A percentile compares a stretch with the other conserved stretches of the same genome.
phyloP scores from a whole-genome alignment of 2,888 invertebrate genomes.

The Pelosia muscerda region DNA sequence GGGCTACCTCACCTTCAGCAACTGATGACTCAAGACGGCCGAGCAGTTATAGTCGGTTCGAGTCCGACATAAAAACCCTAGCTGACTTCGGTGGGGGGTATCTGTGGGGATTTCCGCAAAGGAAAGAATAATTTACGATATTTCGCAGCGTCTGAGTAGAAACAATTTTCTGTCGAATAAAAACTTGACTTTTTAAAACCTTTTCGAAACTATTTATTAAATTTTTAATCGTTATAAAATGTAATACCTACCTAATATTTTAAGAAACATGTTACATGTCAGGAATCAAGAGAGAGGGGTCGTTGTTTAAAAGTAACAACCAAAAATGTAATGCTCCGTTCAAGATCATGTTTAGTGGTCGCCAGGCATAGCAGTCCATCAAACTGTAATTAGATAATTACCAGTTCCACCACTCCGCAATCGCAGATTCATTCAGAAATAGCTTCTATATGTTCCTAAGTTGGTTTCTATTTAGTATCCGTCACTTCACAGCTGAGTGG shows the following conservation, averaged over 20 bases:
- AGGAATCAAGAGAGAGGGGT: background rate
- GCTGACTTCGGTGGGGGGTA: no score
- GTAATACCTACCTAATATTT: background rate
- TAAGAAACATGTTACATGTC: background rate
- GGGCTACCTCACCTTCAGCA: no score
- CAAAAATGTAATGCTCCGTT: conserved; percentile 7
- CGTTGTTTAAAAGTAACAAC: background rate
- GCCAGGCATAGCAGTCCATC: conserved; percentile 31
- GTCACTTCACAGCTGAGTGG: conserved; percentile 59
- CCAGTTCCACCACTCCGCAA: conserved; percentile 21
- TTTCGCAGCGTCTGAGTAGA: background rate
- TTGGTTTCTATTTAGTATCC: conserved; percentile 52
- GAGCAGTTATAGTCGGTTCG: no score
- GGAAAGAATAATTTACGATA: no score
- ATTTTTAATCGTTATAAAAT: background rate
- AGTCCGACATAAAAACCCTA: no score
- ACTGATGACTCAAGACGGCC: no score
- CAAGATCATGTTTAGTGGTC: background rate
- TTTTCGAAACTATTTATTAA: no score
- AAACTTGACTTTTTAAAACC: background rate
- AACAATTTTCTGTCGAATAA: background rate
- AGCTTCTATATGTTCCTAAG: conserved; percentile 43
- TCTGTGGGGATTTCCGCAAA: no score
- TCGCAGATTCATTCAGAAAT: conserved; percentile 42
- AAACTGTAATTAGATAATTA: conserved; percentile 28